A percentile compares a stretch with the other conserved stretches of the same genome.
phyloP scores from a whole-genome alignment of 1,140 invertebrate species.

The Lucilia cuprina region DNA sequence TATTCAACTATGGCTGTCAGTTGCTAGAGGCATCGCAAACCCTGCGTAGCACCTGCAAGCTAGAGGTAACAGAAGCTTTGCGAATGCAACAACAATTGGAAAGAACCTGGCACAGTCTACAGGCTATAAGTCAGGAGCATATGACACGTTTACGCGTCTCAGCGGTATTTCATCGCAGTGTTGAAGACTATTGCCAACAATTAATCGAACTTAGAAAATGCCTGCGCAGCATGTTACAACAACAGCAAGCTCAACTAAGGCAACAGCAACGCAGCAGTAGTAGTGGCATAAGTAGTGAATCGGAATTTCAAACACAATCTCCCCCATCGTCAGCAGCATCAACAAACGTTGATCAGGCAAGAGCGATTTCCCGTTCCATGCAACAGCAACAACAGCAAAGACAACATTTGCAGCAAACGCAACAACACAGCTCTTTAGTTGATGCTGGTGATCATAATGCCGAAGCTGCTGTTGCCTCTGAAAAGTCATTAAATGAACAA shows the following conservation, averaged over 20 bases:
- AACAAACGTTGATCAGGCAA: not conserved
- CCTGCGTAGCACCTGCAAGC: conserved; percentile 75
- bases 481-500: conserved; percentile 26
- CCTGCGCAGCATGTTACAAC: conserved; percentile 62
- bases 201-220: conserved; percentile 67
- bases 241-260: conserved; percentile 45
- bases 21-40: conserved; percentile 76
- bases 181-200: conserved; percentile 73
- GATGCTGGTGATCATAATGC: conserved; percentile 41
- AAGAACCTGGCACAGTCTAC: conserved; percentile 74
- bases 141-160: conserved; percentile 78
- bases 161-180: conserved; percentile 77
- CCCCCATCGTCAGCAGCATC: not conserved
- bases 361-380: not conserved
- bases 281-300: conserved; percentile 57
- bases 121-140: conserved; percentile 77
- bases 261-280: conserved; percentile 50
- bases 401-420: not conserved
- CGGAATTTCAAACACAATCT: conserved; percentile 3
- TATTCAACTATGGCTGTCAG: conserved; percentile 81
- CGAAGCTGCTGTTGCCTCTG: conserved; percentile 28
- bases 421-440: not conserved
- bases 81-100: conserved; percentile 64
- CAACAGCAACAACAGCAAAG: not conserved
- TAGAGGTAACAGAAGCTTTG: conserved; percentile 61